Conservation (phyloP, 2,113 vertebrate genomes). For the Myotis yumanensis region DNA sequence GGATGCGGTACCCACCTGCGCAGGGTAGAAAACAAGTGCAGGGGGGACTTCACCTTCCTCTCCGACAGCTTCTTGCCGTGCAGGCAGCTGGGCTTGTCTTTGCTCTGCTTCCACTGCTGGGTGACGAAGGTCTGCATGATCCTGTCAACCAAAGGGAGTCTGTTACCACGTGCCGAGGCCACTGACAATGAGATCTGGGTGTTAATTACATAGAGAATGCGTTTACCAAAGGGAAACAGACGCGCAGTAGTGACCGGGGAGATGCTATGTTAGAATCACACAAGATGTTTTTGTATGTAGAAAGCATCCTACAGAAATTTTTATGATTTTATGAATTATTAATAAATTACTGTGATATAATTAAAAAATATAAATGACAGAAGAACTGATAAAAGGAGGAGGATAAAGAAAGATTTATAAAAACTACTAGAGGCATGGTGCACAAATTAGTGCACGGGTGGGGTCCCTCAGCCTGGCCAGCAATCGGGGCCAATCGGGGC, state of each 20-base stretch:
- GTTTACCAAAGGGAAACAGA: not conserved
- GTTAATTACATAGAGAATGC: not conserved
- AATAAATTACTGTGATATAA: not conserved
- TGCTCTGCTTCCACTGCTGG: slow-evolving; percentile 93
- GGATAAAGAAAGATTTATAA: not conserved
- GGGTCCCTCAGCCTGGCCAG: too few relatives aligned
- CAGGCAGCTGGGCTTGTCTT: slow-evolving; percentile 90
- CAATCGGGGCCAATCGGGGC: too few relatives aligned
- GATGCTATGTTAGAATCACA: not conserved
- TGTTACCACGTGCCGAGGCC: not conserved
- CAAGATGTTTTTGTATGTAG: not conserved
- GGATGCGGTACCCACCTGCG: slow-evolving; percentile 86
- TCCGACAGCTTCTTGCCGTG: slow-evolving; percentile 91
- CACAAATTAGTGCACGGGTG: too few relatives aligned
- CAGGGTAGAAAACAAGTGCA: slow-evolving; percentile 94
- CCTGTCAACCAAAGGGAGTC: slow-evolving; percentile 80
- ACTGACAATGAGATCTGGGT: not conserved
- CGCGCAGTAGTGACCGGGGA: not conserved
- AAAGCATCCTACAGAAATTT: not conserved
- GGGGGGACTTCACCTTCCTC: slow-evolving; percentile 93
- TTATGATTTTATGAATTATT: not conserved
- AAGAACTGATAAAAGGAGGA: not conserved
- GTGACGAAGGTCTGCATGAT: slow-evolving; percentile 96
- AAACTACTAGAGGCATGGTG: not conserved
- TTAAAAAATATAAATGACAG: not conserved